Base-by-base conservation (phyloP, 2,888 invertebrate species). In the Drosophila greeni region DNA sequence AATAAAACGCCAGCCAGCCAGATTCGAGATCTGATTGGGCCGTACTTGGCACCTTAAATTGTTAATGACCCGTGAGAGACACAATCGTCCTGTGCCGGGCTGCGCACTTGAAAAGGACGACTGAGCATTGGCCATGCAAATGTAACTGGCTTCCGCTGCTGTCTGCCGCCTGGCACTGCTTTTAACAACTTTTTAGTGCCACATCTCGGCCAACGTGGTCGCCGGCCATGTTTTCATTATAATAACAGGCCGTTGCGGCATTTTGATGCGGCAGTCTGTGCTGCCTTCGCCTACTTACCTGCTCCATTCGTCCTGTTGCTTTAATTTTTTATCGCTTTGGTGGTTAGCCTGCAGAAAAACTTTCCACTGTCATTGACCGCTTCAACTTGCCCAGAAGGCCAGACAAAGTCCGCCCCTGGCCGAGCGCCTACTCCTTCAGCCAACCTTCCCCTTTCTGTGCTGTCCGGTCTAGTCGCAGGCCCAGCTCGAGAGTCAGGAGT, bases 291-390 rank as follows among this genome's bases (percentile, higher is more conserved):
- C 33, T 39, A 4, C 34, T 51, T 34, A 34, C 52, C 43, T 31
- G 26, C 58, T 69, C 70, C 70, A 45, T 61, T 26, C 42, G 11
- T 26, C 42, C 54, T 71, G 74, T 81, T 74, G 75, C 78, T 74
- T 80, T 82, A 76, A 77, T 82, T 82, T 82, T 77, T 80, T 82
- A 82, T 80, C 77, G 82, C 61, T 76, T 73, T 68, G 69, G 81
- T 77, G 82, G 82, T 73, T 84, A 82, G 82, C 82, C 81, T 74
- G 74, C 69, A 53, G 61, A 54, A 70, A 82, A 82, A 84, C 76
- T 82, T 82, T 82, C 61, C 53, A 77, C 81, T 84, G 83, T 82
- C 82, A 82, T 84, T 82, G 82, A 84, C 82, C 84, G 75, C 53
- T 24, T 34, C 60, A 43, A 61, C 52, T 48, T 48, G 24, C 52